Evolutionary conservation across 2,113 vertebrate genomes (phyloP), one percentile per base, ranked within the genome.

Genomic region (Platanista minor): DNA sequence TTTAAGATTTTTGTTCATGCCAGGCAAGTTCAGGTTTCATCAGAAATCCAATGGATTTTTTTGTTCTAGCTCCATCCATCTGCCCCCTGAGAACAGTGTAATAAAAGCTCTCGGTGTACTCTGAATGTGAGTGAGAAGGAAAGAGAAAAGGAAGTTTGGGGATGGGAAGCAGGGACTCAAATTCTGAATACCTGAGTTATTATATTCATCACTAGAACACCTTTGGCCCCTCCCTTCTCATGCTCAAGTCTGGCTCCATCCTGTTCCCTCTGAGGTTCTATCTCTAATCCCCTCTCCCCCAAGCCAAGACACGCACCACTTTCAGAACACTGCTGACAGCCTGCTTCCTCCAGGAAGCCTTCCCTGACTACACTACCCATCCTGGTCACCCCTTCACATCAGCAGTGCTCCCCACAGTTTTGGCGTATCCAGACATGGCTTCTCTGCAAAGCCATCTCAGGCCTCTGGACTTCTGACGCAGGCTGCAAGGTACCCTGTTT

Each of bases 1-100:
- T 97, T 96, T 93, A 91, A 83, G 87, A 89, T 67, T 52, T 64
- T 78, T 94, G 39, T 97, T 95, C 95, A 75, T 81, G 29, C 4
- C 14, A 17, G 72, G 64, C 57, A 94, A 80, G 39, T 66, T 64
- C 82, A 94, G 33, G 87, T 46, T 87, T 61, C 14, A 83, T 75
- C 85, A 95, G 41, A 89, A 96, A 96, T 82, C 69, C 64, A 93
- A 27, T 20, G 39, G 61, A 71, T 27, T 46, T 54, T 41, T 93
- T 81, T 71, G 64, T 75, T 85, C 33, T 57, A 6, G 36, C 17
- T 86, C 61, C 36, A 52, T 82, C 90, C 61, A 59, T 57, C 64
- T 61, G 39, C 12, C 12, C 74, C 18, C 52, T n/a, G 36, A 84
- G 36, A 59, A 27, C 52, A 62, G 18, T 49, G 12, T 36, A 62